Evolutionary conservation across 2,113 vertebrate species (phyloP).

Genomic region (Neofelis nebulosa): DNA sequence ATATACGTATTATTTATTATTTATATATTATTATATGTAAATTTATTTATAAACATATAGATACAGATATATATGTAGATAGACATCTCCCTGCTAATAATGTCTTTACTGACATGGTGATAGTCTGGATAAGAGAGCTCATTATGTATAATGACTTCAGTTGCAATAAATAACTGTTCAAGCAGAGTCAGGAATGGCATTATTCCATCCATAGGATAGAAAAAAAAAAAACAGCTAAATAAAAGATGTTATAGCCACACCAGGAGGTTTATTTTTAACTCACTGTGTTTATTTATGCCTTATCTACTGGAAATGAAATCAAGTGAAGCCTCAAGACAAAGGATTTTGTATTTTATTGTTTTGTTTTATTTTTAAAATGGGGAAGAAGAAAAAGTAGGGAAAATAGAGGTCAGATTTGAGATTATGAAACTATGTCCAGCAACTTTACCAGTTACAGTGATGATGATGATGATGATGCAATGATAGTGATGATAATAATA

Average conservation of each 20-base stretch:
- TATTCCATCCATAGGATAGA: background rate
- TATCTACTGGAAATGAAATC: background rate
- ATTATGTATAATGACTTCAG: background rate
- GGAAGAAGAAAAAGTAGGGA: background rate
- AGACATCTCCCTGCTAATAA: background rate
- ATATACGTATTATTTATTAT: background rate
- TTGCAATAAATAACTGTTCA: background rate
- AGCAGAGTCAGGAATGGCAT: background rate
- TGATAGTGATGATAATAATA: background rate
- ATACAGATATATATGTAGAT: background rate
- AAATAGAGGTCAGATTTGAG: background rate
- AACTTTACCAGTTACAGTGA: background rate
- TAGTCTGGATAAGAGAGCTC: background rate
- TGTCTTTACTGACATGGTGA: background rate
- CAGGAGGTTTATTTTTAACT: conserved; percentile 13
- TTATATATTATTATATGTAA: no score
- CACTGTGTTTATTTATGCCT: background rate
- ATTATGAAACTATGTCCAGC: background rate
- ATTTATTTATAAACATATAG: background rate
- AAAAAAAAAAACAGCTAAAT: background rate
- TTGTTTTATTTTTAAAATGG: background rate
- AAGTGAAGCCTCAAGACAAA: background rate
- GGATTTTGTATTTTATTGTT: background rate
- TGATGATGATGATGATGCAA: no score
- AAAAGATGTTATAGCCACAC: background rate